Base-by-base conservation (phyloP, 2,888 invertebrate genomes). In the Phortica magna region DNA sequence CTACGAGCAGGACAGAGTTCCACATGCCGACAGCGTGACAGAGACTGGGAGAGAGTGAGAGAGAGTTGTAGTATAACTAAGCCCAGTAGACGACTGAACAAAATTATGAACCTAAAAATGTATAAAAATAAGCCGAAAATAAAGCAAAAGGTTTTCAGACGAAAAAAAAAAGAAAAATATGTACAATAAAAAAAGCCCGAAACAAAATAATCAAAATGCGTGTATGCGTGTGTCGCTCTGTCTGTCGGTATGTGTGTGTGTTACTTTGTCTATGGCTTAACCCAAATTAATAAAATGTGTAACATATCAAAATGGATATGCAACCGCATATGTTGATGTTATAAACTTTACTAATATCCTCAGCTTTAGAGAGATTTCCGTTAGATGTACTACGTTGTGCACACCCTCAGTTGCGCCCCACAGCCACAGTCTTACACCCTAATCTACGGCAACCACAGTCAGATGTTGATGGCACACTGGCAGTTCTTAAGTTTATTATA, bases 261-360 rank as follows among this genome's bases (percentile, higher is more conserved):
- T 71, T 53, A 14, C 57, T 72, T 31, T 74, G 76, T 74, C 73
- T 74, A 79, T 78, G 82, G 89, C 83, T 84, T 87, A 87, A 83
- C 82, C 84, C 82, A 85, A 88, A 87, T 89, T 87, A 87, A 87
- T 87, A 87, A 89, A 85, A 80, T 81, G 73, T 73, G 67, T 43
- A 75, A 75, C 72, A 77, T 73, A 74, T 43, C 12, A 6, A 73
- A 74, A 79, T 71, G 64, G 39, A 84, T 85, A 70, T 71, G 61
- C 76, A 68, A 76, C 76, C 79, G 80, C 83, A 83, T 81, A 79
- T 83, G 84, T 80, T 80, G 79, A 80, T 84, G 80, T 80, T 83
- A 79, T 82, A 83, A 83, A 83, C 79, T 81, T 80, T 77, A 75
- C 80, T 78, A 81, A 83, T 83, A 80, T 80, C 84, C 80, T 80